phyloP scores from a whole-genome alignment of 2,113 vertebrate species.

The Syrrhaptes paradoxus region DNA sequence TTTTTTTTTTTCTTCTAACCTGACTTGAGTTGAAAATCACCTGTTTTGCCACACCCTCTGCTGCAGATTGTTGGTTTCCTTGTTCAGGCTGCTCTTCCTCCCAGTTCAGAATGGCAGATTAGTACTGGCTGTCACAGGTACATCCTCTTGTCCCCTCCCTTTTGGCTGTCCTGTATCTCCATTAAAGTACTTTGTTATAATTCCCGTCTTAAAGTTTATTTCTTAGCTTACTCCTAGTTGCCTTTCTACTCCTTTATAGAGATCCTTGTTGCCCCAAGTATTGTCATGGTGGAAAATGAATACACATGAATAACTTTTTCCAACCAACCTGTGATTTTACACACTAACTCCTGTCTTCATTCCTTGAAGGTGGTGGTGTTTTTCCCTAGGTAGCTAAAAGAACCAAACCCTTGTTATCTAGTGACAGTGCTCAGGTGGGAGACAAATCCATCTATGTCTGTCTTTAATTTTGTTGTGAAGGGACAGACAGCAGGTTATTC shows the following conservation, averaged over 20 bases:
- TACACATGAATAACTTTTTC: not conserved
- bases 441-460: not conserved
- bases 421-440: not conserved
- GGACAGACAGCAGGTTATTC: not conserved
- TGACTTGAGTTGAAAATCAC: not conserved
- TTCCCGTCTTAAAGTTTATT: not conserved
- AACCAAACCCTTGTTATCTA: not conserved
- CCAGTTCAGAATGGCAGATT: not conserved
- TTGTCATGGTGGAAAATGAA: not conserved
- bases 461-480: not conserved
- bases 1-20: too few species aligned
- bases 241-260: not conserved
- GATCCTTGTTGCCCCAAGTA: not conserved
- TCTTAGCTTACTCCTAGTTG: not conserved
- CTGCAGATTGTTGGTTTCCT: not conserved
- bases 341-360: rapidly evolving
- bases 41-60: rapidly evolving
- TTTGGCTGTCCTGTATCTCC: not conserved
- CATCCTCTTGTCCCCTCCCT: not conserved
- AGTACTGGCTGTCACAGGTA: not conserved
- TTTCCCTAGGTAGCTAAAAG: not conserved
- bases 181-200: not conserved
- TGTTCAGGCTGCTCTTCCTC: not conserved
- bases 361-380: not conserved
- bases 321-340: not conserved